Percentiles rank a stretch among this genome's conserved stretches.
Evolutionary conservation across 1,140 invertebrate genomes (phyloP).

Genomic region (Phenacoccus solenopsis): DNA sequence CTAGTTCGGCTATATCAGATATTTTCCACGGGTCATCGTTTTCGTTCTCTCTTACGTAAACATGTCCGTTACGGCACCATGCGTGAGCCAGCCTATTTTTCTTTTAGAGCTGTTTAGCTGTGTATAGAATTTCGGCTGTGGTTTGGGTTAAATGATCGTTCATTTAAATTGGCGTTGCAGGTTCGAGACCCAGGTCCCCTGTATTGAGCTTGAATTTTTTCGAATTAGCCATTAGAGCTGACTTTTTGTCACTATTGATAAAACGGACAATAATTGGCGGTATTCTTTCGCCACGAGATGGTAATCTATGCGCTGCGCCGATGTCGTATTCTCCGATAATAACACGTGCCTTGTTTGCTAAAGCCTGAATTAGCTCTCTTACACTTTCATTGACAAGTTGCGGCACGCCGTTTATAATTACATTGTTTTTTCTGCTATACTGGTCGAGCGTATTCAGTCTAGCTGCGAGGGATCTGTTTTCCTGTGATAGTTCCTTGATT

Average conservation of each 20-base stretch:
- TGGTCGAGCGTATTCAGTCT: neutral
- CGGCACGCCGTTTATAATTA: neutral
- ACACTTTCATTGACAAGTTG: neutral
- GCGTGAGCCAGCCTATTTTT: too few relatives aligned
- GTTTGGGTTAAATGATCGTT: too few relatives aligned
- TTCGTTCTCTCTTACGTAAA: too few relatives aligned
- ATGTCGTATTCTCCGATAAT: neutral
- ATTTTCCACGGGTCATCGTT: too few relatives aligned
- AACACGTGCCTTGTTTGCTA: neutral
- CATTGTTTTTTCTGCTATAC: neutral
- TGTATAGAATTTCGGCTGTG: too few relatives aligned
- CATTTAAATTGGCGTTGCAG: too few relatives aligned
- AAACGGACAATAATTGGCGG: neutral
- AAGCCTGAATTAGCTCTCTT: neutral
- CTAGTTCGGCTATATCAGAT: too few relatives aligned
- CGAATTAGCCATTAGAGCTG: neutral
- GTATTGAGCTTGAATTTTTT: neutral
- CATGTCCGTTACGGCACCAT: too few relatives aligned
- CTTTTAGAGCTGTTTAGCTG: too few relatives aligned
- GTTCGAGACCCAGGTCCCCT: neutral
- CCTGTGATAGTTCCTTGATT: too few relatives aligned
- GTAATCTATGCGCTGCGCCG: neutral
- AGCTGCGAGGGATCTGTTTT: too few relatives aligned
- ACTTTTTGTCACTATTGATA: neutral
- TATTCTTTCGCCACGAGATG: neutral